These are phyloP conservation scores for Parotocinclus haroldoi DNA, from an alignment of 2,797 vertebrate genomes.

Conservation along the genomic window DNA sequence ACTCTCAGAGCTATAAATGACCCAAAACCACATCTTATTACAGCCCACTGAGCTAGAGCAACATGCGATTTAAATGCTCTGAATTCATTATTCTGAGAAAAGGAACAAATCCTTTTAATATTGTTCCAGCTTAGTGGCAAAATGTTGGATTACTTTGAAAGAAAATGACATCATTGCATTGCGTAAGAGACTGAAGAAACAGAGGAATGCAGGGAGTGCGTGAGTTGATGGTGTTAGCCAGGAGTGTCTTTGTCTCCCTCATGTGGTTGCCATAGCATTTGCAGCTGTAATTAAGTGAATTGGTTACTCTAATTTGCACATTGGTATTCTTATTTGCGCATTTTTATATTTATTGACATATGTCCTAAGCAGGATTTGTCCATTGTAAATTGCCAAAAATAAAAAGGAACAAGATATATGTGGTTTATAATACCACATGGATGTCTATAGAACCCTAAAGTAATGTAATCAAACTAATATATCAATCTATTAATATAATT, in stretches of 20 bases:
- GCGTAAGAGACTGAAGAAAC: slow-evolving; percentile 25
- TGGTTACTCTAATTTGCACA: too few relatives aligned
- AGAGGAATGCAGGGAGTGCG: slow-evolving; percentile 23
- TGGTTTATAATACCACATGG: too few relatives aligned
- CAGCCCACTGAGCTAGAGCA: slow-evolving; percentile 6
- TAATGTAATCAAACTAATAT: too few relatives aligned
- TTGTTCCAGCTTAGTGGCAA: slow-evolving; percentile 35
- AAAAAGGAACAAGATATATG: too few relatives aligned
- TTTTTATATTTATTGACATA: too few relatives aligned
- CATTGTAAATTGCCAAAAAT: too few relatives aligned
- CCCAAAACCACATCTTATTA: slow-evolving; percentile 38
- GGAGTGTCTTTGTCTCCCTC: slow-evolving; percentile 68
- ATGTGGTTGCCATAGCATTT: slow-evolving; percentile 50
- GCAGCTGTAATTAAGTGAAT: background rate
- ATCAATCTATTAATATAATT: too few relatives aligned
- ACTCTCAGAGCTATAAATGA: slow-evolving; percentile 42
- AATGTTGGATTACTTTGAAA: slow-evolving; percentile 41
- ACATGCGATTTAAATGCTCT: slow-evolving; percentile 7
- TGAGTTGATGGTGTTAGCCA: slow-evolving; percentile 1
- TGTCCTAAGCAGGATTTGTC: too few relatives aligned
- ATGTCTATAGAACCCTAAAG: too few relatives aligned
- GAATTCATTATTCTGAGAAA: slow-evolving; percentile 17
- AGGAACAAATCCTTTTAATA: slow-evolving; percentile 21
- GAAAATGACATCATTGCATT: slow-evolving; percentile 50
- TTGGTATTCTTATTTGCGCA: too few relatives aligned